phyloP scores from a whole-genome alignment of 2,113 vertebrate genomes.

The Crotalus viridis region DNA sequence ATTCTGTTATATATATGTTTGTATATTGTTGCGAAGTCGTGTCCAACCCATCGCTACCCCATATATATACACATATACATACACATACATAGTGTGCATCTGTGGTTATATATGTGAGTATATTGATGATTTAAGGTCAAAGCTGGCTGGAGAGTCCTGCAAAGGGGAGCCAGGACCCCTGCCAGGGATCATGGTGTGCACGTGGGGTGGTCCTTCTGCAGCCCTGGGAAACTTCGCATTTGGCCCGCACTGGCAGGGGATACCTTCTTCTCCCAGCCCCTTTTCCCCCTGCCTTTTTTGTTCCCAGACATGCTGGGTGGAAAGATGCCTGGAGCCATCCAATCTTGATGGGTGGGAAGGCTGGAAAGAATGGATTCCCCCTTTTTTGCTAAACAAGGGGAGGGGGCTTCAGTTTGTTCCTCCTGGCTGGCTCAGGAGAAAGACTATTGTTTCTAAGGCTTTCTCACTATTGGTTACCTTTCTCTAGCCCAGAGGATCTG shows the following conservation, averaged over 20 bases:
- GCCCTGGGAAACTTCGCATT: background rate
- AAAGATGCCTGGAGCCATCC: background rate
- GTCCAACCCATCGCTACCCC: too few relatives aligned
- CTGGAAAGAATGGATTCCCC: background rate
- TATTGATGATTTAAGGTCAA: background rate
- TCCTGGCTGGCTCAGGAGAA: slow-evolving; percentile 7
- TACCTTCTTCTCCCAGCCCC: background rate
- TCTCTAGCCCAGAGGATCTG: background rate
- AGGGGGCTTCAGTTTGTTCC: background rate
- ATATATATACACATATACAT: too few relatives aligned
- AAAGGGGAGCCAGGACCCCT: too few relatives aligned
- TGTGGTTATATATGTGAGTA: background rate
- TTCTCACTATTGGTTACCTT: slow-evolving; percentile 30
- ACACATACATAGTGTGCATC: background rate
- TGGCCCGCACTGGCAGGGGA: fast-evolving
- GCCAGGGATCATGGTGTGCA: background rate
- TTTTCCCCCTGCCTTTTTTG: background rate
- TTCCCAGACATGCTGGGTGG: background rate
- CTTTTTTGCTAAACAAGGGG: background rate
- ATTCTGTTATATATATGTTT: background rate
- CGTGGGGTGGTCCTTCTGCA: background rate
- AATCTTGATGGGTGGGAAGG: background rate
- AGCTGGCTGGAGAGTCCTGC: background rate
- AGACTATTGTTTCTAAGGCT: background rate
- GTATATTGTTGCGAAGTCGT: too few relatives aligned